phyloP scores from a whole-genome alignment of 1,140 invertebrate species.

The Sitodiplosis mosellana region DNA sequence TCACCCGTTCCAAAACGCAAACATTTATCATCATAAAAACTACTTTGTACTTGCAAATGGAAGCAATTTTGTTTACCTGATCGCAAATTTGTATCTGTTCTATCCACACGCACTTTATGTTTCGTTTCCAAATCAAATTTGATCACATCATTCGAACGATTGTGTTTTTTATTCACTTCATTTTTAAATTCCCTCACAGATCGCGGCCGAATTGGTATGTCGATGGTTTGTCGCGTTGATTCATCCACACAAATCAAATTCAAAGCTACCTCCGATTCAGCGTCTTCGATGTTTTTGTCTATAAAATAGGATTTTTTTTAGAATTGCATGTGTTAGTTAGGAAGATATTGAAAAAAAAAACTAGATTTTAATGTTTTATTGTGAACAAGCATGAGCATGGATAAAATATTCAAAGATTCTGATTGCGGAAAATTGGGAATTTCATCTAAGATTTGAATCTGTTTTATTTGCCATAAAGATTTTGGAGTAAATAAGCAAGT shows the following conservation, averaged over 20 bases:
- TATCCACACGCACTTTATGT: not conserved
- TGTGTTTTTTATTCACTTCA: conserved; percentile 2
- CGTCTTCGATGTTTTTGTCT: not conserved
- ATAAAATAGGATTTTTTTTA: not conserved
- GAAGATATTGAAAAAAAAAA: too few relatives aligned
- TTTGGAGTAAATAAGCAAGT: too few relatives aligned
- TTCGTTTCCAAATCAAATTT: not conserved
- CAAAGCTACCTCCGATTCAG: not conserved
- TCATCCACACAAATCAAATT: conserved; percentile 6
- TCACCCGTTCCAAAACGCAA: too few relatives aligned
- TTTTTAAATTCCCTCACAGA: conserved; percentile 3
- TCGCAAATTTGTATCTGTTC: not conserved
- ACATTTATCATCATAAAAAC: too few relatives aligned
- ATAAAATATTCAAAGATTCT: too few relatives aligned
- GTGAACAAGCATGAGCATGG: too few relatives aligned
- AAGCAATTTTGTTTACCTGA: not conserved
- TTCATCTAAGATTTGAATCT: too few relatives aligned
- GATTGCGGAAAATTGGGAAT: too few relatives aligned
- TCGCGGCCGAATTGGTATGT: conserved; percentile 1
- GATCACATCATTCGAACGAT: not conserved
- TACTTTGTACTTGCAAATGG: too few relatives aligned
- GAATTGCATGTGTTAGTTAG: too few relatives aligned
- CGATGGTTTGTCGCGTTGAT: not conserved
- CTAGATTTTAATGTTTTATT: too few relatives aligned
- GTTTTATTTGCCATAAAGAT: too few relatives aligned